Percentiles rank a stretch among this genome's conserved stretches.
These are phyloP conservation scores for Haliclystus octoradiatus DNA, from an alignment of 30 jellyfish, hydroid and myxozoan species.

Conservation along the genomic window DNA sequence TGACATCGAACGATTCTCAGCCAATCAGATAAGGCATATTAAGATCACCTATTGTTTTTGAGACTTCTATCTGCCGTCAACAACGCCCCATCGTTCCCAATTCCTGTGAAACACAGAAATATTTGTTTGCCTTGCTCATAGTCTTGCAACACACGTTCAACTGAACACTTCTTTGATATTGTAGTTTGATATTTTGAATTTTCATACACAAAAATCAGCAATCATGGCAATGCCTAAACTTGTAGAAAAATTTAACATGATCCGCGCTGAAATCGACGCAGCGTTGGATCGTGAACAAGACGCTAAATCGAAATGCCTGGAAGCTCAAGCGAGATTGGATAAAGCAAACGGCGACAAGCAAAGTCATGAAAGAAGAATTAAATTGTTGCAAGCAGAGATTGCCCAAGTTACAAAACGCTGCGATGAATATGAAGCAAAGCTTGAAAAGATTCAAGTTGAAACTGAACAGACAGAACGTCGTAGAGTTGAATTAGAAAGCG, in stretches of 20 bases:
- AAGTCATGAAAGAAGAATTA: slow-evolving; percentile 56
- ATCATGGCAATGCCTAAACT: slow-evolving; percentile 45
- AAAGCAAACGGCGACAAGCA: slow-evolving; percentile 81
- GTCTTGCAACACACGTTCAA: too few species aligned
- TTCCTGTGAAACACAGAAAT: too few species aligned
- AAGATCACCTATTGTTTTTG: too few species aligned
- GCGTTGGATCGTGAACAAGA: slow-evolving; percentile 69
- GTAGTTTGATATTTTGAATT: too few species aligned
- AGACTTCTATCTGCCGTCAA: too few species aligned
- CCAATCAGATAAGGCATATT: too few species aligned
- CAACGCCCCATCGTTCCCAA: too few species aligned
- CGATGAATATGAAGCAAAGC: slow-evolving; percentile 31
- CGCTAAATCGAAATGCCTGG: slow-evolving; percentile 60
- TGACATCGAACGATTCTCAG: too few species aligned
- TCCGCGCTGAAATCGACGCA: slow-evolving; percentile 67
- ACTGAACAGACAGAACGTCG: slow-evolving; percentile 38
- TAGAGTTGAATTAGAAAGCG: slow-evolving; percentile 65
- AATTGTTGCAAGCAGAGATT: slow-evolving; percentile 50
- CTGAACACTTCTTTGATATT: too few species aligned
- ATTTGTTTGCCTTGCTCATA: too few species aligned
- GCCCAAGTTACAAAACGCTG: slow-evolving; percentile 28
- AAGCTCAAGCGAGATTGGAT: slow-evolving; percentile 80
- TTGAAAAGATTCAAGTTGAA: slow-evolving; percentile 30
- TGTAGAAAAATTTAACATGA: slow-evolving; percentile 57
- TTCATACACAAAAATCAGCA: too few species aligned